These are phyloP conservation scores for Cotesia glomerata DNA, from an alignment of 1,140 invertebrate species.

Conservation along the genomic window DNA sequence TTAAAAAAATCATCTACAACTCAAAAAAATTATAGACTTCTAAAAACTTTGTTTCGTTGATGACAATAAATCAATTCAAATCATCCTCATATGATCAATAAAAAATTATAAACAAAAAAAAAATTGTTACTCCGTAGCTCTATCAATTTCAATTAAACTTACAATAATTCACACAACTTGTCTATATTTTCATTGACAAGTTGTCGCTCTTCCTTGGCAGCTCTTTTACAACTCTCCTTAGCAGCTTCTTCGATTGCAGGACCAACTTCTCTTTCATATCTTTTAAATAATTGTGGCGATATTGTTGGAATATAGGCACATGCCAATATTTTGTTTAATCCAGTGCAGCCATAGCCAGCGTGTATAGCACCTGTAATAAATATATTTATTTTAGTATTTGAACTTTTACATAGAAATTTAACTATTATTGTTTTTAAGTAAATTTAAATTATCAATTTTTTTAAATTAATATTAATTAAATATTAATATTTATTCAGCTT, in stretches of 20 bases:
- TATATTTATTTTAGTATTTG: not conserved
- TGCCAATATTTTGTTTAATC: conserved; percentile 9
- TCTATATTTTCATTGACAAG: conserved; percentile 16
- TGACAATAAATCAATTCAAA: not conserved
- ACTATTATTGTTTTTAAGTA: too few relatives aligned
- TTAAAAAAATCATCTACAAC: too few relatives aligned
- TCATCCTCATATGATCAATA: not conserved
- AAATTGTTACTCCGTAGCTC: not conserved
- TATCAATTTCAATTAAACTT: not conserved
- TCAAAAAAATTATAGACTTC: too few relatives aligned
- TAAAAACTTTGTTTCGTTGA: too few relatives aligned
- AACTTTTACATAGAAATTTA: too few relatives aligned
- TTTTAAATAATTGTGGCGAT: not conserved
- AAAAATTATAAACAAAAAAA: not conserved
- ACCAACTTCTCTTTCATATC: conserved; percentile 24
- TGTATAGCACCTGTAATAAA: not conserved
- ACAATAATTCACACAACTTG: conserved; percentile 18
- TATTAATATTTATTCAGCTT: not conserved
- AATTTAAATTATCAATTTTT: too few relatives aligned
- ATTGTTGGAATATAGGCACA: not conserved
- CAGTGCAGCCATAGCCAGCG: not conserved
- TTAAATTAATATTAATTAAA: not conserved
- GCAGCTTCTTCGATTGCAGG: conserved; percentile 20
- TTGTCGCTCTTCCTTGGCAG: conserved; percentile 19
- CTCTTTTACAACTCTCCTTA: conserved; percentile 17